Evolutionary conservation across 2,113 vertebrate genomes (phyloP), one percentile per base, ranked within the genome.

Genomic region (Aegithalos caudatus): DNA sequence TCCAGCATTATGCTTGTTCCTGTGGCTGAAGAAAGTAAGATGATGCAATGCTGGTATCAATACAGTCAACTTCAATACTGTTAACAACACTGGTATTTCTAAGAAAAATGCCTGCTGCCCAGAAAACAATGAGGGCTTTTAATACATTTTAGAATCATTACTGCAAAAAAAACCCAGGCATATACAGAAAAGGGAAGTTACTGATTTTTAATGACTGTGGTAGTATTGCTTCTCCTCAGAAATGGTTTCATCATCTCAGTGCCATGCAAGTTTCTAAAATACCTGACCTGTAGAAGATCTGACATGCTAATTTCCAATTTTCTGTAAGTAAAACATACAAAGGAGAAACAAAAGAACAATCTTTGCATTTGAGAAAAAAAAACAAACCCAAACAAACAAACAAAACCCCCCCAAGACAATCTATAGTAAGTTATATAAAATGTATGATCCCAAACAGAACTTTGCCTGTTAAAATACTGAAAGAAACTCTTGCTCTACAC

Each of bases 331-430:
- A 92, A 85, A 80, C 20, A 50, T 4, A 67, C n/a, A 62, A 64
- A 67, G 14, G 9, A 80, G 40, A 94, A 94, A 76, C 6, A 62
- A 82, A 87, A 90, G 50, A 76, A 45, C 16, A 65, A 53, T 4
- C 31, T 82, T 60, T 57, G 48, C 47, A 57, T 53, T 64, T 82
- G 31, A 69, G n/a, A 51, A 56, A 45, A 35, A 51, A 56, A 40
- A 37, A 57, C 31, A 37, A 20, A 1, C 6, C 1, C 16, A 33
- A 65, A 2, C 14, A 44, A 61, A 0, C 5, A 31, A 50, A 8
- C 28, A 66, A 47, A 25, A 44, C 4, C n/a, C 28, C 4, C 5
- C 10, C 37, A n/a, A 67, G 65, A 53, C 29, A 90, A 83, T 20
- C 22, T 87, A 12, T 21, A 65, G 60, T 72, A 76, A 65, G 28